phyloP scores from a whole-genome alignment of 2,888 invertebrate genomes.

The Orthosia gothica region DNA sequence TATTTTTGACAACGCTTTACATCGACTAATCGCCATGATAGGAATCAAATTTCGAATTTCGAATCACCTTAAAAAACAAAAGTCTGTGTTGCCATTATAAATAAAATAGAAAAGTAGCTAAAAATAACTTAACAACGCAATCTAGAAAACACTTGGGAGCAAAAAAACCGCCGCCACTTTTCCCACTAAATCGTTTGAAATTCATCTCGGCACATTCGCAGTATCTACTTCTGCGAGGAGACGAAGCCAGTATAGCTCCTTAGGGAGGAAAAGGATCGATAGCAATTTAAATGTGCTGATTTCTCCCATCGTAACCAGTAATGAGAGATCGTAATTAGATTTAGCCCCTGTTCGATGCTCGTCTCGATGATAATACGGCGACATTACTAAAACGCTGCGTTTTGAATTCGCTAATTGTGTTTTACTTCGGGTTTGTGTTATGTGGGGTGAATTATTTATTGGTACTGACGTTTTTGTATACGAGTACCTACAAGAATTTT shows the following conservation, averaged over 20 bases:
- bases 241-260: slow-evolving; percentile 67
- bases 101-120: too few species aligned
- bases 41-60: too few species aligned
- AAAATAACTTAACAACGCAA: slow-evolving; percentile 16
- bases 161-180: slow-evolving; percentile 46
- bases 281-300: slow-evolving; percentile 76
- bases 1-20: too few species aligned
- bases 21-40: too few species aligned
- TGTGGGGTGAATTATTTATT: slow-evolving; percentile 21
- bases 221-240: slow-evolving; percentile 56
- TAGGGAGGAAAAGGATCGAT: slow-evolving; percentile 75
- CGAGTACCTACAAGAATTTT: not conserved
- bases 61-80: too few species aligned
- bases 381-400: slow-evolving; percentile 58
- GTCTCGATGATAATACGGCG: slow-evolving; percentile 45
- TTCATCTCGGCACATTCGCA: slow-evolving; percentile 70
- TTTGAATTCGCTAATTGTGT: slow-evolving; percentile 61
- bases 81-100: too few species aligned
- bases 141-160: slow-evolving; percentile 36
- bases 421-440: slow-evolving; percentile 37
- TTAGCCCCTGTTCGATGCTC: slow-evolving; percentile 70
- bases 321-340: slow-evolving; percentile 85
- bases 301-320: slow-evolving; percentile 81
- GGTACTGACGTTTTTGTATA: not conserved
- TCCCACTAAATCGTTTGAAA: slow-evolving; percentile 71